Base-by-base conservation (phyloP, 37 sponge, comb jelly and placozoan species). In the Ephydatia muelleri region DNA sequence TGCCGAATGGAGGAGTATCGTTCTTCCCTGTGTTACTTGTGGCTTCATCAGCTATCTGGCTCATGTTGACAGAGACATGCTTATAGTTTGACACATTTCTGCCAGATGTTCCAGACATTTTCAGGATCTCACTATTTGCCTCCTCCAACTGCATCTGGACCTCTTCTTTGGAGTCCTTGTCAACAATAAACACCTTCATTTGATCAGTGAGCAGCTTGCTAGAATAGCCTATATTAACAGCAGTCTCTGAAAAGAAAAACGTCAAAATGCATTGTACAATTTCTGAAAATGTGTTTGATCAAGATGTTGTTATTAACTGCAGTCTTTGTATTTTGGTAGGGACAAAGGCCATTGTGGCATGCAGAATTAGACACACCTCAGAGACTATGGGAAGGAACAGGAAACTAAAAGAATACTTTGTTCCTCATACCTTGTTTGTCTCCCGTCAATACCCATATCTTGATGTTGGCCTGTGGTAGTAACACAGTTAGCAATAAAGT, bases 381-480 rank as follows among this genome's bases (percentile, higher is more conserved):
- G n/a, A n/a, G n/a, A n/a, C n/a, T n/a, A n/a, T n/a, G n/a, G n/a
- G n/a, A n/a, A n/a, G n/a, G n/a, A n/a, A n/a, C n/a, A n/a, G n/a
- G n/a, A n/a, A n/a, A n/a, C n/a, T n/a, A n/a, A n/a, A n/a, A n/a
- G n/a, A 43, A 43, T 43, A 3, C 43, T 43, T 39, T 69, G 39
- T 28, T 23, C 13, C 3, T 33, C 65, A 33, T 73, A 94, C 95
- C 99, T 84, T 92, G 95, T 79, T 98, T 98, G 88, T 98, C 99
- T 31, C 99, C 99, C 65, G 99, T 98, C 69, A 98, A 76, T 1
- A 98, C 99, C 99, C 99, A 98, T 65, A 98, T 92, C 89, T 98
- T 98, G 48, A 98, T 97, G 77, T 91, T 89, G 19, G 99, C 99
- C 94, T 95, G 71, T 32, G 73, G 19, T 57, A 13, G 57, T 57